These are phyloP conservation scores for Drosophila willistoni DNA, from an alignment of 1,140 invertebrate species.

Conservation along the genomic window DNA sequence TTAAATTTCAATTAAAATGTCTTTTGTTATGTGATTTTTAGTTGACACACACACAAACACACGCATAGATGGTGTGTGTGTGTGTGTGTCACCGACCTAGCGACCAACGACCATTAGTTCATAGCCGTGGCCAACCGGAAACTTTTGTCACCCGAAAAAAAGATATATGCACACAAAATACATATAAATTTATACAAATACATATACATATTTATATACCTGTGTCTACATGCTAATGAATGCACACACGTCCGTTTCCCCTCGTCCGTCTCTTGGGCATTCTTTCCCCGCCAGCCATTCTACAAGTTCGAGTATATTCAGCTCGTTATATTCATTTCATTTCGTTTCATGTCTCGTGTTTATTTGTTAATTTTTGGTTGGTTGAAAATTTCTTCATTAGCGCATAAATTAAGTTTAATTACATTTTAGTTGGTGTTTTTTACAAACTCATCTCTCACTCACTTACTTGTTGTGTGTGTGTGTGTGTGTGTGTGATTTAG, in stretches of 20 bases:
- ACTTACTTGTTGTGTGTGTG: background rate
- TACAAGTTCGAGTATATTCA: too few relatives aligned
- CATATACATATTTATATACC: background rate
- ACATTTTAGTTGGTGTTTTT: constrained; percentile 80
- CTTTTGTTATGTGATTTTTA: constrained; percentile 79
- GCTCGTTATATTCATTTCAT: constrained; percentile 36
- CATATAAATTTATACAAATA: background rate
- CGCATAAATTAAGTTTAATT: constrained; percentile 80
- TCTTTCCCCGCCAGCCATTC: background rate
- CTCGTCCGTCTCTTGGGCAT: constrained; percentile 14
- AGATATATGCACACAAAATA: constrained; percentile 2
- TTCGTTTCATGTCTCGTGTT: constrained; percentile 52
- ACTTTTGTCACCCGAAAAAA: constrained; percentile 73
- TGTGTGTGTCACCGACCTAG: background rate
- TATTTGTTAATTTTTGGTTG: constrained; percentile 71
- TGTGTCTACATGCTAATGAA: constrained; percentile 62
- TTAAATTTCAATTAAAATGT: constrained; percentile 81
- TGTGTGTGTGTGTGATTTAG: background rate
- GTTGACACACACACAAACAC: constrained; percentile 20
- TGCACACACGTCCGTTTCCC: constrained; percentile 48
- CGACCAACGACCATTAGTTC: constrained; percentile 61
- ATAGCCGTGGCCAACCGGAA: constrained; percentile 76
- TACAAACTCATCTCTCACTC: constrained; percentile 43
- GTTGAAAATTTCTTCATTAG: constrained; percentile 78
- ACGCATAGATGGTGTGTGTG: background rate